Conservation (phyloP, 2,888 invertebrate genomes). For the Meghimatium bilineatum region DNA sequence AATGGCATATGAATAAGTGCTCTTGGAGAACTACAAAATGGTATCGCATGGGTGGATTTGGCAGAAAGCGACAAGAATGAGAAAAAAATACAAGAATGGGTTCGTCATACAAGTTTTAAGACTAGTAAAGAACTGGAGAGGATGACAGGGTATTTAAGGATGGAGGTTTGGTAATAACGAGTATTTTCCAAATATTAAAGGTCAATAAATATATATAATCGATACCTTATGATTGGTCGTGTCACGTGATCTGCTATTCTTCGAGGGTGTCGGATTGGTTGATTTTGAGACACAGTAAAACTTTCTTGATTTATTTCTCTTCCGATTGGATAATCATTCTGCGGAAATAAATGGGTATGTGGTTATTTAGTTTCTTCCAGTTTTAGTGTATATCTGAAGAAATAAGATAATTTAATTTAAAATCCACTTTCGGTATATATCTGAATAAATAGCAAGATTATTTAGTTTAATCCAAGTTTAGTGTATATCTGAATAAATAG, state of each 20-base stretch:
- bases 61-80: neutral
- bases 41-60: neutral
- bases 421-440: too few relatives aligned
- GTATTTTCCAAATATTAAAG: too few relatives aligned
- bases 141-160: neutral
- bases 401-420: too few relatives aligned
- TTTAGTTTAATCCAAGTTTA: too few relatives aligned
- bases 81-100: neutral
- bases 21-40: neutral
- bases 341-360: too few relatives aligned
- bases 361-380: too few relatives aligned
- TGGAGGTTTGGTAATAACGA: too few relatives aligned
- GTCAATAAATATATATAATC: neutral
- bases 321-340: constrained; percentile 34
- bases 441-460: too few relatives aligned
- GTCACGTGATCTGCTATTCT: constrained; percentile 81
- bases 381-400: too few relatives aligned
- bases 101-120: neutral
- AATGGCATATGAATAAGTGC: too few relatives aligned
- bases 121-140: neutral
- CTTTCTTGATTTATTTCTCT: neutral
- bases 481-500: too few relatives aligned
- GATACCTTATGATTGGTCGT: constrained; percentile 60
- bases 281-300: constrained; percentile 47
- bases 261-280: constrained; percentile 76